Conservation (phyloP, 2,888 invertebrate genomes). For the Lasioglossum pauxillum region DNA sequence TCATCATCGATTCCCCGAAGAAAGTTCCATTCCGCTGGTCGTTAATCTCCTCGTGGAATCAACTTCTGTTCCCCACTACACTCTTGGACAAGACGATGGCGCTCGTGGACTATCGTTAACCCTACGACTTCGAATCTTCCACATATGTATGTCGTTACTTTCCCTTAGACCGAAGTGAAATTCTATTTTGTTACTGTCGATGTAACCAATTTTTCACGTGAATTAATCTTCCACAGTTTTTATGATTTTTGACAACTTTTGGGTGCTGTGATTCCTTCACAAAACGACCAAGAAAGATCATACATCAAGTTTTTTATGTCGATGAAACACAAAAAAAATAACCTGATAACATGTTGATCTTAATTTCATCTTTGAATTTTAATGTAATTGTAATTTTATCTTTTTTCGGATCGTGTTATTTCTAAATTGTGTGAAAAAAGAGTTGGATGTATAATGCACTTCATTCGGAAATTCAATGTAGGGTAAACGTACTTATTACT, state of each 20-base stretch:
- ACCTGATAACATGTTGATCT: no score
- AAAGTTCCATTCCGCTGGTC: conserved; percentile 28
- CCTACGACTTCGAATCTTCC: background rate
- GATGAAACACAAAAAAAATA: no score
- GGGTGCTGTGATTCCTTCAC: no score
- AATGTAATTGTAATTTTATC: no score
- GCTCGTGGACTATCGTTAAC: background rate
- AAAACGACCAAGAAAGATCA: no score
- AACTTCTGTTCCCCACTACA: background rate
- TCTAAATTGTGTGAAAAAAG: background rate
- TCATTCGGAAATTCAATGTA: background rate
- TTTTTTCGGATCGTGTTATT: no score
- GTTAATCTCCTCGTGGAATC: conserved; percentile 27
- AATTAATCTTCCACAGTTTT: no score
- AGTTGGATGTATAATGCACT: background rate
- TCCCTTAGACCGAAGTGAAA: background rate
- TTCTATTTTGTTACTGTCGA: background rate
- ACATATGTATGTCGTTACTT: background rate
- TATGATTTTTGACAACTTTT: no score
- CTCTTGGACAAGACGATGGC: background rate
- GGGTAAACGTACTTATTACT: no score
- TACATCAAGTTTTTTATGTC: no score
- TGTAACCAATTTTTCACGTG: background rate
- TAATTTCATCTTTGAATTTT: no score
- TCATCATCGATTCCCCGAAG: conserved; percentile 36